phyloP scores from a whole-genome alignment of 2,797 vertebrate genomes.

The Siniperca obscura region DNA sequence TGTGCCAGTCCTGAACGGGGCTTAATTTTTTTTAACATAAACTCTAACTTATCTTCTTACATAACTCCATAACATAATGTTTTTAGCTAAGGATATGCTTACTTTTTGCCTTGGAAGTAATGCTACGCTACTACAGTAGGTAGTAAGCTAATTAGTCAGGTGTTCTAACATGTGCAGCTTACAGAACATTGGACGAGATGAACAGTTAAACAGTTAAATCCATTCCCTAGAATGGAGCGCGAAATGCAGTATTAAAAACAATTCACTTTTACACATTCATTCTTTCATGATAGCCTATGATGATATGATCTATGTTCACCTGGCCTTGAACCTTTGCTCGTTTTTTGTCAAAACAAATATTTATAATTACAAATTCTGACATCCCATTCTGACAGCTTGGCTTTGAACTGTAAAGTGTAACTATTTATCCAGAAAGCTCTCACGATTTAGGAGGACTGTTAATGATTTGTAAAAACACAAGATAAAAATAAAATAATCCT shows the following conservation, averaged over 20 bases:
- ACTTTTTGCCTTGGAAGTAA: not conserved
- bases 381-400: slow-evolving; percentile 27
- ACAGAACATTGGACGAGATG: not conserved
- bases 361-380: slow-evolving; percentile 17
- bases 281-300: not conserved
- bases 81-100: not conserved
- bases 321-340: slow-evolving; percentile 34
- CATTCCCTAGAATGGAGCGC: not conserved
- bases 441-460: slow-evolving; percentile 9
- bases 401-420: slow-evolving; percentile 61
- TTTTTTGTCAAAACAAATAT: slow-evolving; percentile 48
- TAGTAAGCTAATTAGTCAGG: not conserved
- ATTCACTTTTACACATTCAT: slow-evolving; percentile 19
- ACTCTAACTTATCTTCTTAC: not conserved
- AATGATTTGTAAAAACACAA: slow-evolving; percentile 56
- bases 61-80: not conserved
- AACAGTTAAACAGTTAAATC: not conserved
- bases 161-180: not conserved
- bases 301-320: slow-evolving; percentile 1
- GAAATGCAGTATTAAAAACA: slow-evolving; percentile 12
- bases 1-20: not conserved
- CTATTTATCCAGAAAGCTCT: slow-evolving; percentile 40
- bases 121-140: no score
- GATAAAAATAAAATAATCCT: slow-evolving; percentile 56
- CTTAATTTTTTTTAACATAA: not conserved